These are phyloP conservation scores for Kuschelorhynchus macadamiae DNA, from an alignment of 2,888 invertebrate genomes.

Conservation along the genomic window DNA sequence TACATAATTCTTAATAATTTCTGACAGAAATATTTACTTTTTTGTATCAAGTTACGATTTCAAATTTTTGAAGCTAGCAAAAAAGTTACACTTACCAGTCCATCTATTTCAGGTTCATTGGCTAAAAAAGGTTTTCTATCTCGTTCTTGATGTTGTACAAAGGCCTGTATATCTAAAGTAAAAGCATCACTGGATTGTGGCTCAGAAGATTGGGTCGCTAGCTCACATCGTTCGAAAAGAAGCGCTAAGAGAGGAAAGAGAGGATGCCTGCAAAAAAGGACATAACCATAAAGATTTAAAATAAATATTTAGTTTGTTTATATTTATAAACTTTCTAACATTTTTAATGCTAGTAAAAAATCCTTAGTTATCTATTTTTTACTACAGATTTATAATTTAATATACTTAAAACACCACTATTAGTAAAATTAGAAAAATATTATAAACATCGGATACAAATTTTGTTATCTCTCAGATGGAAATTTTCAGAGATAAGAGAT, in stretches of 20 bases:
- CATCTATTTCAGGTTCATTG: slow-evolving; percentile 95
- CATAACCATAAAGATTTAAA: not conserved
- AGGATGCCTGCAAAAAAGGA: slow-evolving; percentile 81
- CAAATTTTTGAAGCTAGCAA: too few species aligned
- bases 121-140: slow-evolving; percentile 89
- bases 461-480: too few species aligned
- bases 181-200: slow-evolving; percentile 83
- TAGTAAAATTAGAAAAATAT: too few species aligned
- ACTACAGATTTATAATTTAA: too few species aligned
- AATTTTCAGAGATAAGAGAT: too few species aligned
- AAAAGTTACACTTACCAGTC: slow-evolving; percentile 89
- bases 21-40: too few species aligned
- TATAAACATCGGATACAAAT: too few species aligned
- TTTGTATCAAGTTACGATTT: too few species aligned
- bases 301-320: not conserved
- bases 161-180: slow-evolving; percentile 90
- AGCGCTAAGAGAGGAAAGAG: slow-evolving; percentile 93
- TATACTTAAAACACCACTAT: too few species aligned
- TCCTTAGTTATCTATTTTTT: too few species aligned
- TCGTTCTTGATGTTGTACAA: slow-evolving; percentile 90
- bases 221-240: slow-evolving; percentile 95
- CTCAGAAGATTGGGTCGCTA: slow-evolving; percentile 94
- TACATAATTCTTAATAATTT: too few species aligned
- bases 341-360: too few species aligned
- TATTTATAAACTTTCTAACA: not conserved